Conservation (phyloP, 2,113 vertebrate genomes). For the Cynoglossus semilaevis region DNA sequence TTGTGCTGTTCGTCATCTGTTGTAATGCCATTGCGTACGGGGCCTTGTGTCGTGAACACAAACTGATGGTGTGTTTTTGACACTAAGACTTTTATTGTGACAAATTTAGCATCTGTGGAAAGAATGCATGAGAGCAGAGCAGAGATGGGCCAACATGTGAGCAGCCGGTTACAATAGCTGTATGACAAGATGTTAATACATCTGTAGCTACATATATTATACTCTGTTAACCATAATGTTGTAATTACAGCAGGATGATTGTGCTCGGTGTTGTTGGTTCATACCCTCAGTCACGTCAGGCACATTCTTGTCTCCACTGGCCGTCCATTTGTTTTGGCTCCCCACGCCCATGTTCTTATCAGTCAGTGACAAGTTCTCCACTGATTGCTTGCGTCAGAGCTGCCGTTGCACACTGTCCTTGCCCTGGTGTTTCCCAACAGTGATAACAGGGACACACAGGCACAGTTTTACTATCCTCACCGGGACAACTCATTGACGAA, state of each 20-base stretch:
- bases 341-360: slow-evolving; percentile 42
- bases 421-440: slow-evolving; percentile 55
- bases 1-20: too few species aligned
- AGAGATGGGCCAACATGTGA: slow-evolving; percentile 16
- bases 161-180: too few species aligned
- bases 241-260: too few species aligned
- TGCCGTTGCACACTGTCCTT: slow-evolving; percentile 58
- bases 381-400: slow-evolving; percentile 58
- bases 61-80: slow-evolving; percentile 2
- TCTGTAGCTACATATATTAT: too few species aligned
- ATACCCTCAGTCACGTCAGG: not conserved
- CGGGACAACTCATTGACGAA: not conserved
- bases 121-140: slow-evolving; percentile 38
- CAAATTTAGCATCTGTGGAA: slow-evolving; percentile 48
- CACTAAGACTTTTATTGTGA: slow-evolving; percentile 41
- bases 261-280: not conserved
- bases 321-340: slow-evolving; percentile 46
- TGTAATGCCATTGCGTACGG: too few species aligned
- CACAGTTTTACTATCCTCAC: not conserved
- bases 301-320: slow-evolving; percentile 1
- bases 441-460: slow-evolving; percentile 44
- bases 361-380: slow-evolving; percentile 28
- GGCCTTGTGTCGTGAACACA: too few species aligned
- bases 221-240: too few species aligned
- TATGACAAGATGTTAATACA: too few species aligned